Conservation (phyloP, 2,888 invertebrate species). For the Epistrophella euchroma region DNA sequence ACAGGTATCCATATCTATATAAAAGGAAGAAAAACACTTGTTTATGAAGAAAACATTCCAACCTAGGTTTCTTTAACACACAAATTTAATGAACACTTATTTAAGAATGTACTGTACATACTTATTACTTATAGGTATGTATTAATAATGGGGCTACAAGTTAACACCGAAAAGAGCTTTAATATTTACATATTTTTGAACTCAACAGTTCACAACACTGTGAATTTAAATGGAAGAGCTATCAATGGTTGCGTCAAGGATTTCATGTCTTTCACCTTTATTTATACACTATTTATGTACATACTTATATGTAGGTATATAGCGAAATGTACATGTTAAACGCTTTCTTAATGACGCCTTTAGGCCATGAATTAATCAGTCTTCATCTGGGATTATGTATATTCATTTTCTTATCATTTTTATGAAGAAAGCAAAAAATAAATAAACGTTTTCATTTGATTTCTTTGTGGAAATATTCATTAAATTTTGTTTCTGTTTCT, state of each 20-base stretch:
- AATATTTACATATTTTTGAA: conserved; percentile 1
- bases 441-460: background rate
- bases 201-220: background rate
- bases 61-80: conserved; percentile 14
- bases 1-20: background rate
- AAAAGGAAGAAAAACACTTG: background rate
- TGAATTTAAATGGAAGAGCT: conserved; percentile 5
- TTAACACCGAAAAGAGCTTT: background rate
- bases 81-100: conserved; percentile 15
- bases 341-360: conserved; percentile 25
- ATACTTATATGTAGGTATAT: background rate
- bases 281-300: too few species aligned
- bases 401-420: conserved; percentile 35
- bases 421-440: background rate
- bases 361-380: conserved; percentile 20
- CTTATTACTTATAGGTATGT: background rate
- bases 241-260: conserved; percentile 2
- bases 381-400: conserved; percentile 20
- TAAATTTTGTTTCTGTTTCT: conserved; percentile 3
- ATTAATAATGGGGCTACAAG: background rate
- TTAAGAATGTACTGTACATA: background rate
- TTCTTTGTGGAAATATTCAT: background rate
- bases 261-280: background rate
- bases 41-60: conserved; percentile 4
- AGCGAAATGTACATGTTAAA: background rate